phyloP scores from a whole-genome alignment of 2,888 invertebrate genomes.

The Dynastes tityus region DNA sequence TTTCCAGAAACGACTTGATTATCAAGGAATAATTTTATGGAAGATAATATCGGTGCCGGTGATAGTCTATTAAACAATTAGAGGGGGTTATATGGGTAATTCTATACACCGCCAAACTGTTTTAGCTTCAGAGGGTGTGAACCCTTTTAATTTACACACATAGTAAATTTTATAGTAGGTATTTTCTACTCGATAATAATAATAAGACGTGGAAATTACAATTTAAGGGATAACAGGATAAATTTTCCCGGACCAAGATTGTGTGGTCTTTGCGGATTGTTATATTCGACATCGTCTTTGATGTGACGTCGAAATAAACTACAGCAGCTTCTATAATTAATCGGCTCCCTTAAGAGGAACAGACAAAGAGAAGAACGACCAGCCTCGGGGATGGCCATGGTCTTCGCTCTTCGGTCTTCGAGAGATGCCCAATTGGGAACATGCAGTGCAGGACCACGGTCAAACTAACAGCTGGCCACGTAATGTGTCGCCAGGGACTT shows the following conservation, averaged over 20 bases:
- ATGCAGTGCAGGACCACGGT: slow-evolving; percentile 67
- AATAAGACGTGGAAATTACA: too few species aligned
- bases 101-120: slow-evolving; percentile 5
- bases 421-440: slow-evolving; percentile 63
- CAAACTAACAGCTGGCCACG: slow-evolving; percentile 71
- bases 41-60: slow-evolving; percentile 5
- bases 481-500: slow-evolving; percentile 71
- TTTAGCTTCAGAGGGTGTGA: neutral
- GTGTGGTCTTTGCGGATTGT: slow-evolving; percentile 27
- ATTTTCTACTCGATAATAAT: too few species aligned
- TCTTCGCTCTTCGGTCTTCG: slow-evolving; percentile 55
- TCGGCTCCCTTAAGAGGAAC: slow-evolving; percentile 68
- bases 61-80: slow-evolving; percentile 27
- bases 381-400: slow-evolving; percentile 67
- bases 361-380: slow-evolving; percentile 67
- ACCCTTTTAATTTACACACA: slow-evolving; percentile 14
- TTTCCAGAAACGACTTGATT: neutral
- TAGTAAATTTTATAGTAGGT: neutral
- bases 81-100: slow-evolving; percentile 10
- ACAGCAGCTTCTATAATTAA: slow-evolving; percentile 66
- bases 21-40: slow-evolving; percentile 13
- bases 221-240: too few species aligned
- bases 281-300: slow-evolving; percentile 44
- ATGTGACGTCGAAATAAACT: slow-evolving; percentile 43
- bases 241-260: neutral